Evolutionary conservation across 1,140 invertebrate species (phyloP), one percentile per base, ranked within the genome.

Genomic region (Zaprionus lachaisei): DNA sequence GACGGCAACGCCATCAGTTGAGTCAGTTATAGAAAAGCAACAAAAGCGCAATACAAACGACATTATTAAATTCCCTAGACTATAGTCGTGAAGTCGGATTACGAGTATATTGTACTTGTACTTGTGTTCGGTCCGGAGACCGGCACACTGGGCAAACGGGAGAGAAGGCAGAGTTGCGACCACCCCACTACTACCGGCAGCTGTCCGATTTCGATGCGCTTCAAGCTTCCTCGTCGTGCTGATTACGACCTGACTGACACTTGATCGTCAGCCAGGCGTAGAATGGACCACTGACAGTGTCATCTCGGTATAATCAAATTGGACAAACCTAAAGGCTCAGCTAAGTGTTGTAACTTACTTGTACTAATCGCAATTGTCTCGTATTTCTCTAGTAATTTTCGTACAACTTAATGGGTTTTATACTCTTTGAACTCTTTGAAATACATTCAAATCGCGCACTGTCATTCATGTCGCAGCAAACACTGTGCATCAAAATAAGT

Each of bases 41-140:
- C 38, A 71, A 73, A 57, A 78, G 71, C 49, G 34, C 83, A 84
- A 87, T 84, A 89, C 84, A 84, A 87, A 90, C 79, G 84, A 90
- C 84, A 81, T 84, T 84, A 87, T 87, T 89, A 89, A 84, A 84
- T 87, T 79, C 84, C 81, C 74, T 68, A 71, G 54, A 77, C 75
- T 24, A 64, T 57, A 81, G 65, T 81, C 80, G 80, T 81, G 79
- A 78, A 78, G 80, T 67, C 60, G 38, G 20, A 47, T 47, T 47
- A 17, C 47, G 47, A 51, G 22, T 51, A 24, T 20, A 51, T 22
- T 22, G 20, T 47, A 17, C 41, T 17, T 1, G n/a, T 51, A 22
- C 20, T 22, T 9, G 47, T 51, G 6, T n/a, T 6, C 41, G 47
- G 17, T 20, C 47, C 20, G 47, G 3, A 49, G 47, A 49, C n/a